Evolutionary conservation across 2,888 invertebrate species (phyloP).

Genomic region (Pteria penguin): DNA sequence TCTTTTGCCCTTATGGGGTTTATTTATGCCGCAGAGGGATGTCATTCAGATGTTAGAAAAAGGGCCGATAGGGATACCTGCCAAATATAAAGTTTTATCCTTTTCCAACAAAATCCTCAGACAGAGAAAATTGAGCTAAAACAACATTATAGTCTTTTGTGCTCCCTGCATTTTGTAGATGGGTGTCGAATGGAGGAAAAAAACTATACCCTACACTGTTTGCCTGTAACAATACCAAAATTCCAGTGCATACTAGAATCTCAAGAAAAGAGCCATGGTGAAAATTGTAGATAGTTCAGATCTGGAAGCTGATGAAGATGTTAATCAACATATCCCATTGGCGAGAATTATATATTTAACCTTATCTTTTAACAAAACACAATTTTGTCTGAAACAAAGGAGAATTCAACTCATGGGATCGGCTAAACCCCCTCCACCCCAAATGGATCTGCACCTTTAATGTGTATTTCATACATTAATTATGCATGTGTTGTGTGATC

Average conservation of each 20-base stretch:
- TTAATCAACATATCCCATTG: not conserved
- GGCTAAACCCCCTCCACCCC: not conserved
- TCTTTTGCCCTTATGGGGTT: no score
- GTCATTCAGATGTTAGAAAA: conserved; percentile 6
- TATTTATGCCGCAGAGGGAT: conserved; percentile 10
- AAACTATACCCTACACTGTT: conserved; percentile 32
- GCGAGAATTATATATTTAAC: not conserved
- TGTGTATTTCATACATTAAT: no score
- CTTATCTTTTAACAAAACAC: not conserved
- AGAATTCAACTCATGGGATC: not conserved
- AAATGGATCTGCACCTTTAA: no score
- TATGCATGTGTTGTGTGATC: no score
- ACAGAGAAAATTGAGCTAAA: conserved; percentile 16
- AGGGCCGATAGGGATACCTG: conserved; percentile 1
- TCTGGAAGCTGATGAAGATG: not conserved
- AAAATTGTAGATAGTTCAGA: not conserved
- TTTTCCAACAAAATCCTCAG: conserved; percentile 5
- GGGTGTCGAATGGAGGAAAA: conserved; percentile 7
- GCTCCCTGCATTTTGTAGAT: conserved; percentile 39
- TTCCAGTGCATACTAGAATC: not conserved
- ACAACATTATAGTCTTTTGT: conserved; percentile 22
- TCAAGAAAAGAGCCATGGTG: not conserved
- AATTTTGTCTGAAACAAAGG: not conserved
- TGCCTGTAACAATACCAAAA: conserved; percentile 2
- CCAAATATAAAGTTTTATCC: not conserved